phyloP scores from a whole-genome alignment of 2,113 vertebrate species.

The Regulus satrapa region DNA sequence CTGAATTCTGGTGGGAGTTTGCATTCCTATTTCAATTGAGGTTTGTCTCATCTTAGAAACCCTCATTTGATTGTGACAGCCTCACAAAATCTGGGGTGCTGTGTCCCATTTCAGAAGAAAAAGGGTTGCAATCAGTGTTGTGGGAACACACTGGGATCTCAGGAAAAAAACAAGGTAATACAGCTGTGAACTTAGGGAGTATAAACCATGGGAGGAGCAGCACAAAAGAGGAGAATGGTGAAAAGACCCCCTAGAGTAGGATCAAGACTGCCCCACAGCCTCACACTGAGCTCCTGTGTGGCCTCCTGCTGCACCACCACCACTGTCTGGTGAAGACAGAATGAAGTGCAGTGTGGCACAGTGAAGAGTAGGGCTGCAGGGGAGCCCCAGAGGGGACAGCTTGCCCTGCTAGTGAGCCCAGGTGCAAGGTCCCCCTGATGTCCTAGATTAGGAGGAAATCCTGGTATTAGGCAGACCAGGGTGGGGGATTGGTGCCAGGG shows the following conservation, averaged over 20 bases:
- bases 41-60: background rate
- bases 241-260: background rate
- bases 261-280: background rate
- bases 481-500: fast-evolving
- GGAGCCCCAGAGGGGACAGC: background rate
- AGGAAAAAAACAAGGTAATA: background rate
- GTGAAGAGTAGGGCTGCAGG: background rate
- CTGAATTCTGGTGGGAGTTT: background rate
- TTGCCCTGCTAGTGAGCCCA: background rate
- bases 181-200: background rate
- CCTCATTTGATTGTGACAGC: background rate
- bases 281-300: background rate
- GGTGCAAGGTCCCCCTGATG: background rate
- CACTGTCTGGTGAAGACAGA: fast-evolving
- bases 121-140: background rate
- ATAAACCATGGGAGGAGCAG: background rate
- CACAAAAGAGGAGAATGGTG: background rate
- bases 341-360: fast-evolving
- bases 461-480: background rate
- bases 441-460: fast-evolving
- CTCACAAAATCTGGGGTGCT: background rate
- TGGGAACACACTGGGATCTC: background rate
- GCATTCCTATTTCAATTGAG: background rate
- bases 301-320: background rate
- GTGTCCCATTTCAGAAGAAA: background rate